Conservation (phyloP, 2,797 vertebrate genomes). For the Kryptopterus vitreolus region DNA sequence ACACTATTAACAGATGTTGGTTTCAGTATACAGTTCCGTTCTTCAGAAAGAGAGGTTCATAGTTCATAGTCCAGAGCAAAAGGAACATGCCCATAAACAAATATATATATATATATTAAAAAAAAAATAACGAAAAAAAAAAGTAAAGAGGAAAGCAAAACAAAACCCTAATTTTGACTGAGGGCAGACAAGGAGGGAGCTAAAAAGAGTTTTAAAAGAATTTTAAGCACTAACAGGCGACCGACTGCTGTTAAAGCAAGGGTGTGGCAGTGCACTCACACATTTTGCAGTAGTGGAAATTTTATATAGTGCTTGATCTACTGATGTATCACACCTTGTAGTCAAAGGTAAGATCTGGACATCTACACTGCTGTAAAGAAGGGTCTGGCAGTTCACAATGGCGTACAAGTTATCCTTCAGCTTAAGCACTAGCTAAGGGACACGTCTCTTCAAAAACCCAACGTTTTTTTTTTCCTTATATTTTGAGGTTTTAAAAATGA, state of each 20-base stretch:
- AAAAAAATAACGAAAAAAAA: not conserved
- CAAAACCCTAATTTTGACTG: conserved; percentile 31
- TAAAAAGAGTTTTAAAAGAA: conserved; percentile 57
- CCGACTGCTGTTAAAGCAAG: conserved; percentile 37
- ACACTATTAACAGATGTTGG: conserved; percentile 52
- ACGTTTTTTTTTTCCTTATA: conserved; percentile 54
- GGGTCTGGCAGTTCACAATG: conserved; percentile 13
- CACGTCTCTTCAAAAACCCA: conserved; percentile 35
- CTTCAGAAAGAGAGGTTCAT: conserved; percentile 42
- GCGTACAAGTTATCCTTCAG: conserved; percentile 14
- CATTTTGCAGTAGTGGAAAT: conserved; percentile 18
- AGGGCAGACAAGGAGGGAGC: conserved; percentile 40
- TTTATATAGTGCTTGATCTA: conserved; percentile 34
- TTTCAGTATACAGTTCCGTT: conserved; percentile 57
- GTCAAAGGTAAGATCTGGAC: conserved; percentile 21
- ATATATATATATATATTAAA: no score
- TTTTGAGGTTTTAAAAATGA: conserved; percentile 60
- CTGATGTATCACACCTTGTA: conserved; percentile 1
- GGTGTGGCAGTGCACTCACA: conserved; percentile 45
- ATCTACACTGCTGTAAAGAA: conserved; percentile 18
- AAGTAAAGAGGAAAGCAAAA: conserved; percentile 21
- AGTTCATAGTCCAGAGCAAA: conserved; percentile 40
- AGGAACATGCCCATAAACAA: conserved; percentile 41
- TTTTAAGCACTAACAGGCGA: conserved; percentile 34
- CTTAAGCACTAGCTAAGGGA: conserved; percentile 22